These are phyloP conservation scores for Python bivittatus DNA, from an alignment of 2,113 vertebrate genomes.

Conservation along the genomic window DNA sequence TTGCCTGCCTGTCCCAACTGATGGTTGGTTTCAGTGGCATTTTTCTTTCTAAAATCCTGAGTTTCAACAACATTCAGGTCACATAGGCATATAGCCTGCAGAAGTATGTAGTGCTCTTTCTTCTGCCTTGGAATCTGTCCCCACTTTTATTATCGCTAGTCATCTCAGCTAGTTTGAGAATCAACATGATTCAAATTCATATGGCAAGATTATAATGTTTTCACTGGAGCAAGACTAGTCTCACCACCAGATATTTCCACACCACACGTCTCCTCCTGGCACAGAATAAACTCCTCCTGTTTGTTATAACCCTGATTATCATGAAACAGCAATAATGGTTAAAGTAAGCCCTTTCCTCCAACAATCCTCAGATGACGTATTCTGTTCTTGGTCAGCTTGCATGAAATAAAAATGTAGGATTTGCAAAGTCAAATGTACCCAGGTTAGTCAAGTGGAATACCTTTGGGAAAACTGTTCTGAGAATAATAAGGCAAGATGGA, in stretches of 20 bases:
- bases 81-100: background rate
- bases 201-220: background rate
- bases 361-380: background rate
- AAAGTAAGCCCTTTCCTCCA: background rate
- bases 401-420: background rate
- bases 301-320: background rate
- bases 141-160: background rate
- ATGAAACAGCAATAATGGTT: background rate
- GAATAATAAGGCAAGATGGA: slow-evolving; percentile 13
- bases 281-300: background rate
- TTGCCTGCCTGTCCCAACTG: background rate
- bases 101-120: background rate
- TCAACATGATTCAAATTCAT: background rate
- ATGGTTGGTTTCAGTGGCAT: background rate
- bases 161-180: background rate
- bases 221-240: background rate
- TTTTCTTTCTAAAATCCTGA: background rate
- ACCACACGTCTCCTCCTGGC: background rate
- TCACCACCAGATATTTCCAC: background rate
- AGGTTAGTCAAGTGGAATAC: background rate
- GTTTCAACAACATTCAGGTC: background rate
- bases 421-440: background rate
- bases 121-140: background rate
- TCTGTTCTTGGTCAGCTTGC: background rate
- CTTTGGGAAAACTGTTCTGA: background rate